Base-by-base conservation (phyloP, 2,888 invertebrate genomes). In the Alloplasta piceator region DNA sequence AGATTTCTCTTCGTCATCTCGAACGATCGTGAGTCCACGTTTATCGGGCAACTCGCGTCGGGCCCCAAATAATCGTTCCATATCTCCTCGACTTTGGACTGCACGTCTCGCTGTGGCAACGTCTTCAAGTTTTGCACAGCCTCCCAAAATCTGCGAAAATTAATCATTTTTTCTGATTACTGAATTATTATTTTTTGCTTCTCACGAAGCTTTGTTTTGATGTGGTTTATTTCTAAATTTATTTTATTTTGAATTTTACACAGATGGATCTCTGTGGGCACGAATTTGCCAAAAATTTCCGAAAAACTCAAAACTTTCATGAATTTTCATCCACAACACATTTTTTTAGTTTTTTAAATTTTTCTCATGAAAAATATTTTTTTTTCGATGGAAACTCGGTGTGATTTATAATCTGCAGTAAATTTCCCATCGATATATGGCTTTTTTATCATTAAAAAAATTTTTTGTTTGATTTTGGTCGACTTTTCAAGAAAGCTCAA, bases 21-120 rank as follows among this genome's bases (percentile, higher is more conserved):
- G 91, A 96, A 96, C 6, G 98, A 97, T 87, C 96, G 96, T 50
- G 98, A 98, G 92, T 99, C 99, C 1, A 99, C 98, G 91, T 99
- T 99, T 83, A 99, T 97, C 0, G 99, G 98, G 87, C 98, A 98
- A 64, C 97, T 96, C 0, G 99, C 99, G 90, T 98, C 99, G 0
- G 97, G 94, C 0, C 97, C 97, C 64, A 99, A 94, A 93, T 97
- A 99, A 92, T 99, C 99, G 88, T 95, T 94, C 98, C 98, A 98
- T 80, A 98, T 97, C 86, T 97, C 97, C 76, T 94, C 94, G 12
- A 98, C 98, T 86, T 97, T 95, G 48, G 94, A 94, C 72, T 96
- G 94, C 46, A 98, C 97, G 91, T 97, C 96, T 14, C 96, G 95
- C 89, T 97, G 96, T 1, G 98, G 97, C 80, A 98, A 93, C 14